These are phyloP conservation scores for Aplodontia rufa DNA, from an alignment of 2,113 vertebrate genomes.

Conservation along the genomic window DNA sequence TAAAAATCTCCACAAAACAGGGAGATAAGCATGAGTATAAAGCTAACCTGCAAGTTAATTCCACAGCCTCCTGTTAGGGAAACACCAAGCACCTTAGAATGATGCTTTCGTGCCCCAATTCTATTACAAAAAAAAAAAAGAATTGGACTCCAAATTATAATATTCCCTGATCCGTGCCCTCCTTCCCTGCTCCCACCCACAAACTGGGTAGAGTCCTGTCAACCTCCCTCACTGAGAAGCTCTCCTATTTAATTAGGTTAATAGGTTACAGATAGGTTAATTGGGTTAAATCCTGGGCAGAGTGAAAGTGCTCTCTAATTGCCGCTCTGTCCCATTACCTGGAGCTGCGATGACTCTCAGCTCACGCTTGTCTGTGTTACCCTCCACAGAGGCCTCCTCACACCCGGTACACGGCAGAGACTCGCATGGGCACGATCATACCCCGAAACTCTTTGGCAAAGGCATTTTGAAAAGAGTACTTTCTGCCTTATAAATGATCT, in stretches of 20 bases:
- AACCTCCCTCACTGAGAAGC: conserved; percentile 29
- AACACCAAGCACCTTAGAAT: not conserved
- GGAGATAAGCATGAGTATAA: not conserved
- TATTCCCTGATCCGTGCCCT: conserved; percentile 23
- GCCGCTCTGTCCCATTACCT: conserved; percentile 15
- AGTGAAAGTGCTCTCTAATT: conserved; percentile 62
- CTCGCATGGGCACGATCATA: not conserved
- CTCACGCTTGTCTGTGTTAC: not conserved
- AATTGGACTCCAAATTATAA: conserved; percentile 10
- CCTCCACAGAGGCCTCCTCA: not conserved
- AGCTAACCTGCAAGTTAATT: not conserved
- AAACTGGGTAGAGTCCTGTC: conserved; percentile 28
- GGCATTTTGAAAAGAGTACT: conserved; percentile 61
- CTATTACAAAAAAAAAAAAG: not conserved
- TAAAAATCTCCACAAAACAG: not conserved
- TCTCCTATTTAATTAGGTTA: conserved; percentile 79
- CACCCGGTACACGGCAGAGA: not conserved
- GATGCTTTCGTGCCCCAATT: conserved; percentile 26
- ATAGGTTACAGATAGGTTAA: conserved; percentile 83
- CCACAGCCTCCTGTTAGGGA: not conserved
- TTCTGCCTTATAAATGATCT: conserved; percentile 75
- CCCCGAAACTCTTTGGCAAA: conserved; percentile 41
- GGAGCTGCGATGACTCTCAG: not conserved
- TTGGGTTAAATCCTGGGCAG: conserved; percentile 80
- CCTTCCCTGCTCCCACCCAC: not conserved